phyloP scores from a whole-genome alignment of 1,140 invertebrate species.

The Elymnias hypermnestra region DNA sequence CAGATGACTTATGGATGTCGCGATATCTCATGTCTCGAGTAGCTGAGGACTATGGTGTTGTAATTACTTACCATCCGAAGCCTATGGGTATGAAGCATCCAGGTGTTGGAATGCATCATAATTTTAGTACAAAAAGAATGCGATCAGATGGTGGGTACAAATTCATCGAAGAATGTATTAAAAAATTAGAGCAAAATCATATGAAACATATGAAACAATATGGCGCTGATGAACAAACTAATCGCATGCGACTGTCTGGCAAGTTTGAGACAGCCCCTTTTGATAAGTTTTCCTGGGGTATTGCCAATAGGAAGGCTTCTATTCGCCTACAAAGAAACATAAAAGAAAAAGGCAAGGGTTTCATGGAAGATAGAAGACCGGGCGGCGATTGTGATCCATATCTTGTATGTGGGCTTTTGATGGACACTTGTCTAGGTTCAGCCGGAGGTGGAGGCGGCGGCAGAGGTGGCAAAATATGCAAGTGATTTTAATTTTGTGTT shows the following conservation, averaged over 20 bases:
- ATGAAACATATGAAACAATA: conserved; percentile 92
- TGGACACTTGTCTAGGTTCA: conserved; percentile 61
- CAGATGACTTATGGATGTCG: conserved; percentile 94
- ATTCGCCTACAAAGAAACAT: conserved; percentile 88
- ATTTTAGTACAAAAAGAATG: conserved; percentile 94
- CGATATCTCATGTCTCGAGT: conserved; percentile 90
- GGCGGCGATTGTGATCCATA: conserved; percentile 96
- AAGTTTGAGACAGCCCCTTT: conserved; percentile 91
- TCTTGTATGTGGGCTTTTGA: conserved; percentile 83
- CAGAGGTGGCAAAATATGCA: conserved; percentile 17
- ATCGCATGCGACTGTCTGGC: conserved; percentile 91
- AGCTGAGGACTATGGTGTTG: conserved; percentile 94
- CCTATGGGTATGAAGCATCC: conserved; percentile 95
- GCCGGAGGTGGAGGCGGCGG: conserved; percentile 19
- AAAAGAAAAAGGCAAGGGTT: conserved; percentile 92
- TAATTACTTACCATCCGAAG: conserved; percentile 92
- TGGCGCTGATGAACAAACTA: conserved; percentile 90
- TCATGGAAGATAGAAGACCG: conserved; percentile 95
- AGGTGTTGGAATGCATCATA: conserved; percentile 93
- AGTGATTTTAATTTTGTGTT: conserved; percentile 1
- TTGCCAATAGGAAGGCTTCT: conserved; percentile 87
- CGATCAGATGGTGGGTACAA: conserved; percentile 86
- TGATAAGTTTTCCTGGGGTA: conserved; percentile 86
- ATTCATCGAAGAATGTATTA: conserved; percentile 86
- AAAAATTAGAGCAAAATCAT: conserved; percentile 89